Conservation (phyloP, 35 echinoderm and acorn worm species). For the Apostichopus japonicus region DNA sequence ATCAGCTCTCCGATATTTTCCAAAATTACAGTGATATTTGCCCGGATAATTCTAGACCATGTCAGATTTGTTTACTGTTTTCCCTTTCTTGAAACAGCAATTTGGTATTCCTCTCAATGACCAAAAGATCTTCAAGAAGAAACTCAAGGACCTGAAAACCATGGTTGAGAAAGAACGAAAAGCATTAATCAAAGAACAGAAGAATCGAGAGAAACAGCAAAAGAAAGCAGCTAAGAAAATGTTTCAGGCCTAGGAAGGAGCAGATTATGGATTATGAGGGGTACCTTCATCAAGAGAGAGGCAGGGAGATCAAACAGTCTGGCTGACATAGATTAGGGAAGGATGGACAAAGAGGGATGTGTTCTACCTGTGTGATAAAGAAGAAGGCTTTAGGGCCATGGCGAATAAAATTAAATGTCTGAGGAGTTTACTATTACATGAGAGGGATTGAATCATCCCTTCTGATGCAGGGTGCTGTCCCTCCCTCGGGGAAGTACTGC, state of each 20-base stretch:
- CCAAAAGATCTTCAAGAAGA: constrained; percentile 85
- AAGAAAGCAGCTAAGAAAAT: constrained; percentile 98
- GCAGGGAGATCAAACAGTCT: not conserved
- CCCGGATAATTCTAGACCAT: too few relatives aligned
- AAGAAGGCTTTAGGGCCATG: too few relatives aligned
- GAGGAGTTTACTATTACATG: too few relatives aligned
- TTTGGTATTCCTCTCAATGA: constrained; percentile 81
- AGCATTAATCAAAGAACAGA: constrained; percentile 78
- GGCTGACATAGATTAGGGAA: not conserved
- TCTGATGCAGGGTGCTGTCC: too few relatives aligned
- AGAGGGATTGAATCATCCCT: too few relatives aligned
- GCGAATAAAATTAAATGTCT: too few relatives aligned
- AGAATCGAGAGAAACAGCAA: constrained; percentile 88
- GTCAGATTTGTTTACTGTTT: too few relatives aligned
- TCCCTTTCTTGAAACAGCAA: constrained; percentile 51
- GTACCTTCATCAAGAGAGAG: not conserved
- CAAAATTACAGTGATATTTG: too few relatives aligned
- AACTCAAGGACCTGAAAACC: constrained; percentile 90
- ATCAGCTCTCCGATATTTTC: too few relatives aligned
- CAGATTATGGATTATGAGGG: too few relatives aligned
- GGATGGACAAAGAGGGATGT: not conserved
- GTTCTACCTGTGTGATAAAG: too few relatives aligned
- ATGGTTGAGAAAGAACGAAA: constrained; percentile 91
- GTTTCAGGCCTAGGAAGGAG: constrained; percentile 55
- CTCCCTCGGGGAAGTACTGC: too few relatives aligned